These are phyloP conservation scores for Lepidonotus clava DNA, from an alignment of 2,888 invertebrate genomes.

Conservation along the genomic window DNA sequence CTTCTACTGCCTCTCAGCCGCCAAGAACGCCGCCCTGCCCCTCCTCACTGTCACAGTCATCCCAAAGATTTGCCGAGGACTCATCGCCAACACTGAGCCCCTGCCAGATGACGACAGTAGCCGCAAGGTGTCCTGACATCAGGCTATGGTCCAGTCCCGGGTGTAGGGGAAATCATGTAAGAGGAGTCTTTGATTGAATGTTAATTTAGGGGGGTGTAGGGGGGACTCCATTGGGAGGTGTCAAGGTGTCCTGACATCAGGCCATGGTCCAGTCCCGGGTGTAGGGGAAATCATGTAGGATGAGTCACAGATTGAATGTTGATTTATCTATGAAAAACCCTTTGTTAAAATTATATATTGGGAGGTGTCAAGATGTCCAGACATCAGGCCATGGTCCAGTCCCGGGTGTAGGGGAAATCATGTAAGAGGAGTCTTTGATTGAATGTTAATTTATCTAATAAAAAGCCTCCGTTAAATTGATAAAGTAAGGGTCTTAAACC, in stretches of 20 bases:
- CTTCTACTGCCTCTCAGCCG: slow-evolving; percentile 17
- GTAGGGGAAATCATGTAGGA: too few relatives aligned
- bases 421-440: too few relatives aligned
- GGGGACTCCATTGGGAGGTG: too few relatives aligned
- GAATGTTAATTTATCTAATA: too few relatives aligned
- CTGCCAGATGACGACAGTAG: background rate
- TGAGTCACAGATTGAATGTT: too few relatives aligned
- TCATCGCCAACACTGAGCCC: slow-evolving; percentile 19
- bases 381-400: slow-evolving; percentile 50
- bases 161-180: slow-evolving; percentile 21
- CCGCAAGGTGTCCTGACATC: slow-evolving; percentile 43
- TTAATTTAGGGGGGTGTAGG: too few relatives aligned
- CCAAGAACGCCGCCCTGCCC: background rate
- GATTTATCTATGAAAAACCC: too few relatives aligned
- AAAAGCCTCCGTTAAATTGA: too few relatives aligned
- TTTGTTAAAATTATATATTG: too few relatives aligned
- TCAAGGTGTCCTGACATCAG: slow-evolving; percentile 48
- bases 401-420: slow-evolving; percentile 20
- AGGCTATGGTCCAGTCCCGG: slow-evolving; percentile 44
- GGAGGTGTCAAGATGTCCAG: slow-evolving; percentile 34
- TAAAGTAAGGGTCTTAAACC: too few relatives aligned
- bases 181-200: too few relatives aligned
- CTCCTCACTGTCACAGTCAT: slow-evolving; percentile 15
- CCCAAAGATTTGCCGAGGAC: slow-evolving; percentile 37
- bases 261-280: slow-evolving; percentile 46